phyloP scores from a whole-genome alignment of 2,113 vertebrate species.

The Apus apus region DNA sequence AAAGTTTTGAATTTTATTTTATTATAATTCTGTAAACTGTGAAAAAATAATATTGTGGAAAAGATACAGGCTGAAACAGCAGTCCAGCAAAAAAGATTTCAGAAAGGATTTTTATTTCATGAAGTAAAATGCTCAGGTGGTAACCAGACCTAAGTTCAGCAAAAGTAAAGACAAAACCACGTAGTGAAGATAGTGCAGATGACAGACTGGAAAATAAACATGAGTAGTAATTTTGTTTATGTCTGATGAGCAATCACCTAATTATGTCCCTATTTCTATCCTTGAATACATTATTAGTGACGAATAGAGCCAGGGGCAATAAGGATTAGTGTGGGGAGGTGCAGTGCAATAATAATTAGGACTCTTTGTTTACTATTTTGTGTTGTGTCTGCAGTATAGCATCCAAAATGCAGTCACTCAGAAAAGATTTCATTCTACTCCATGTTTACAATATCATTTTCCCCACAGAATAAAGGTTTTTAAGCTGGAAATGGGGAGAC shows the following conservation, averaged over 20 bases:
- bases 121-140: not conserved
- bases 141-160: not conserved
- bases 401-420: not conserved
- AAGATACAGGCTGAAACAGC: not conserved
- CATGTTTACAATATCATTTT: not conserved
- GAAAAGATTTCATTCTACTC: not conserved
- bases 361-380: not conserved
- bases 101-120: not conserved
- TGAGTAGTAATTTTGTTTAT: not conserved
- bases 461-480: not conserved
- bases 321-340: not conserved
- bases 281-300: constrained; percentile 2
- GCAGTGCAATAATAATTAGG: not conserved
- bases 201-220: not conserved
- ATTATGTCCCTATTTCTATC: not conserved
- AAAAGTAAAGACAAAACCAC: constrained; percentile 1
- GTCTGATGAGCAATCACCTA: not conserved
- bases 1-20: not conserved
- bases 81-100: not conserved
- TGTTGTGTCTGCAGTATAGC: not conserved
- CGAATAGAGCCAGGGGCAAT: not conserved
- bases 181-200: not conserved
- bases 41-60: not conserved
- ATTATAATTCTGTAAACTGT: not conserved
- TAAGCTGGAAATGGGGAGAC: not conserved